Evolutionary conservation across 2,113 vertebrate species (phyloP).

Genomic region (Monarcha castaneiventris): DNA sequence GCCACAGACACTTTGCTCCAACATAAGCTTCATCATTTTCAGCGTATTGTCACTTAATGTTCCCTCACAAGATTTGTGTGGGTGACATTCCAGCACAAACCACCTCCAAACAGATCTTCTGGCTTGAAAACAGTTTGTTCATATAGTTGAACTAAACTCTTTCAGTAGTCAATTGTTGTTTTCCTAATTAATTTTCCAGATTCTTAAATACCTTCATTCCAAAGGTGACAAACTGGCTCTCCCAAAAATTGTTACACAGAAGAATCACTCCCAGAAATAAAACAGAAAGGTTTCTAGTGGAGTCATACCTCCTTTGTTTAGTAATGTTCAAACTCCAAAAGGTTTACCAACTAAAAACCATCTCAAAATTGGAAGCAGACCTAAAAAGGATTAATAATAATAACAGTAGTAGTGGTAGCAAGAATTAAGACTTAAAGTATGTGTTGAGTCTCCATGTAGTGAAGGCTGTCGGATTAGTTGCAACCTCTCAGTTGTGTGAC

Average conservation of each 20-base stretch:
- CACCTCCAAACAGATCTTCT: slow-evolving; percentile 27
- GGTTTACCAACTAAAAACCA: background rate
- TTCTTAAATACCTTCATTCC: background rate
- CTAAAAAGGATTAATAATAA: background rate
- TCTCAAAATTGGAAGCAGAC: background rate
- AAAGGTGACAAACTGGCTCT: background rate
- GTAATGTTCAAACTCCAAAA: background rate
- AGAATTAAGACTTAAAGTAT: background rate
- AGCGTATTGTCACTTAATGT: slow-evolving; percentile 45
- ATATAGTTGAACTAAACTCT: background rate
- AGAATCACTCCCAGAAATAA: background rate
- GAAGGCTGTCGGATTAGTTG: background rate
- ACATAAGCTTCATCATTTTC: slow-evolving; percentile 25
- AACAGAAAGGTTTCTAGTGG: background rate
- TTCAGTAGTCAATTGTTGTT: background rate
- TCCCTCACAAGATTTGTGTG: slow-evolving; percentile 46
- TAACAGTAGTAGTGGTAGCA: background rate
- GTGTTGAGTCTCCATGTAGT: background rate
- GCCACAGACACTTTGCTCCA: background rate
- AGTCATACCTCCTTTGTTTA: background rate
- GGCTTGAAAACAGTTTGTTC: slow-evolving; percentile 34
- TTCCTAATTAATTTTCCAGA: slow-evolving; percentile 15
- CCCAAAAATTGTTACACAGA: background rate
- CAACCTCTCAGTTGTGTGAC: background rate
- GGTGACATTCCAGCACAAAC: slow-evolving; percentile 47